Conservation (phyloP, 2,113 vertebrate species). For the Gracilinanus agilis region DNA sequence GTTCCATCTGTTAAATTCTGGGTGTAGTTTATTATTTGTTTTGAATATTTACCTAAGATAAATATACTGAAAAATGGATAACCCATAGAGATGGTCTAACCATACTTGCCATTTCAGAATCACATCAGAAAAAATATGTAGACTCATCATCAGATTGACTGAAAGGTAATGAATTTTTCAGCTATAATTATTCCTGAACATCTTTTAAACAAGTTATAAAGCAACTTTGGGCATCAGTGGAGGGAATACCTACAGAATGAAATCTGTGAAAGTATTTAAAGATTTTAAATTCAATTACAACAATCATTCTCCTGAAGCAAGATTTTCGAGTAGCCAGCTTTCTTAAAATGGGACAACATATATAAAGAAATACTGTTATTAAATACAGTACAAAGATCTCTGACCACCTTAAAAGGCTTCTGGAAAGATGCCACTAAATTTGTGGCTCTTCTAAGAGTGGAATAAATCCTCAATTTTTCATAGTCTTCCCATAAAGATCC, state of each 20-base stretch:
- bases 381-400: not conserved
- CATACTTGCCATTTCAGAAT: too few relatives aligned
- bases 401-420: not conserved
- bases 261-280: not conserved
- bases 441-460: not conserved
- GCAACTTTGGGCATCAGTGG: too few relatives aligned
- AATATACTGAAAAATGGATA: not conserved
- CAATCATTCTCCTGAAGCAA: not conserved
- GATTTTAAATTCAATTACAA: not conserved
- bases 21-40: not conserved
- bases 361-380: not conserved
- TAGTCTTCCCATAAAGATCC: not conserved
- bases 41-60: not conserved
- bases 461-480: not conserved
- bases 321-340: not conserved
- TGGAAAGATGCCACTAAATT: not conserved
- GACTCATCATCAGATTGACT: not conserved
- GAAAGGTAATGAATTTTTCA: not conserved
- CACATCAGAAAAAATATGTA: too few relatives aligned
- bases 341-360: not conserved
- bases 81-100: not conserved
- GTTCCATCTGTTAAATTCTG: not conserved
- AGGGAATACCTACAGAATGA: not conserved
- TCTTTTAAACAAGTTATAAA: not conserved
- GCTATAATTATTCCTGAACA: not conserved